These are phyloP conservation scores for Drosophila mimetica DNA, from an alignment of 2,888 invertebrate species.

Conservation along the genomic window DNA sequence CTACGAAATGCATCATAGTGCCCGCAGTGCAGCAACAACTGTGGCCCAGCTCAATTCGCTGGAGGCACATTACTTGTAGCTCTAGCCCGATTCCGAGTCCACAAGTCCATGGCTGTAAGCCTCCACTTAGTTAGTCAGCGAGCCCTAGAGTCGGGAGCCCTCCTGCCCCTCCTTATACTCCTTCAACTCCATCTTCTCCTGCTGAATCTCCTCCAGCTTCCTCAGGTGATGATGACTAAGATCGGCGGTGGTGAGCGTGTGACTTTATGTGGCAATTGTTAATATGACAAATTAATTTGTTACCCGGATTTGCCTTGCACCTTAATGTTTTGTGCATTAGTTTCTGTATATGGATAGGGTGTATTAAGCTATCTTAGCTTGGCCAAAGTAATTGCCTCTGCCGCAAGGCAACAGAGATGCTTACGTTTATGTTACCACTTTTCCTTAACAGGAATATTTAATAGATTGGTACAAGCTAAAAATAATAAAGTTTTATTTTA, in stretches of 20 bases:
- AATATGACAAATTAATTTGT: slow-evolving; percentile 82
- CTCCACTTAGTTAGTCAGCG: slow-evolving; percentile 41
- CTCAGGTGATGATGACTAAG: slow-evolving; percentile 21
- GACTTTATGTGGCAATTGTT: slow-evolving; percentile 73
- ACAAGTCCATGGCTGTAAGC: slow-evolving; percentile 24
- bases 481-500: too few relatives aligned
- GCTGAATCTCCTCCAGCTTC: slow-evolving; percentile 9
- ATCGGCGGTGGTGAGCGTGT: slow-evolving; percentile 59
- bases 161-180: slow-evolving; percentile 16
- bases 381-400: slow-evolving; percentile 17
- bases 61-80: slow-evolving; percentile 41
- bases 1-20: slow-evolving; percentile 70
- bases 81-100: slow-evolving; percentile 26
- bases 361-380: slow-evolving; percentile 35
- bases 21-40: slow-evolving; percentile 32
- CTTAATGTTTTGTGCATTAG: slow-evolving; percentile 29
- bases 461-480: neutral
- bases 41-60: slow-evolving; percentile 18
- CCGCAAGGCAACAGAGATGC: slow-evolving; percentile 1
- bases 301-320: slow-evolving; percentile 69
- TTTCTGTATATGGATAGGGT: slow-evolving; percentile 47
- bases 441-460: neutral
- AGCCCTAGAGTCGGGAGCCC: slow-evolving; percentile 29
- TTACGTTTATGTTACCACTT: neutral
- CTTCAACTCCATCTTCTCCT: slow-evolving; percentile 1